Base-by-base conservation (phyloP, 2,113 vertebrate species). In the Cinclus mexicanus region DNA sequence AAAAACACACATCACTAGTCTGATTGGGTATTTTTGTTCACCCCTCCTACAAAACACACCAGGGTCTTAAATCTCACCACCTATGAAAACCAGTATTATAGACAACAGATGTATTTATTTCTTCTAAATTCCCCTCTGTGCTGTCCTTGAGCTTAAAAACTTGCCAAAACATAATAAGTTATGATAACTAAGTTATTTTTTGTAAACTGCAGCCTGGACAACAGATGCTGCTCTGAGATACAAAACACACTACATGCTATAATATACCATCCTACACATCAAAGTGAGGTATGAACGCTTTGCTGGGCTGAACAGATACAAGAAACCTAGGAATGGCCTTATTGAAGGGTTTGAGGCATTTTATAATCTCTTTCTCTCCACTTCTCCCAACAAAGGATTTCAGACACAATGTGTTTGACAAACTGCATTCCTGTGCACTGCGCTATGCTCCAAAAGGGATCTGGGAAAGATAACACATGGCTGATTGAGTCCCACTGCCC, bases 331-430 rank as follows among this genome's bases (percentile, higher is more conserved):
- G 93, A 95, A 96, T 1, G 1, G 87, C 59, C 74, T 85, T 57
- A 76, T 8, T 91, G 91, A 90, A 86, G 33, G 70, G 80, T 95
- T 91, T 31, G 84, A 95, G 84, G 78, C 82, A 80, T 95, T 94
- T 95, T 95, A 85, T 91, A 94, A 95, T 97, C 94, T 91, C 95
- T 89, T 95, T 94, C 94, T 89, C 81, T 75, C 53, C 87, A 91
- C 87, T 95, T 91, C 87, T 94, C 68, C 87, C 84, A 88, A 95
- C 93, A 95, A 94, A 96, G 93, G 82, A 67, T 90, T 93, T 95
- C 82, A 95, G 82, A 77, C 87, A 96, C 95, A 96, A 88, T 93
- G 93, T 90, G 94, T 94, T 95, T 83, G 89, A 94, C 94, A 93
- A 94, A 95, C 74, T 76, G 77, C 93, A 96, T 95, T 96, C 94